phyloP scores from a whole-genome alignment of 2,113 vertebrate genomes.

The Holacanthus passer region DNA sequence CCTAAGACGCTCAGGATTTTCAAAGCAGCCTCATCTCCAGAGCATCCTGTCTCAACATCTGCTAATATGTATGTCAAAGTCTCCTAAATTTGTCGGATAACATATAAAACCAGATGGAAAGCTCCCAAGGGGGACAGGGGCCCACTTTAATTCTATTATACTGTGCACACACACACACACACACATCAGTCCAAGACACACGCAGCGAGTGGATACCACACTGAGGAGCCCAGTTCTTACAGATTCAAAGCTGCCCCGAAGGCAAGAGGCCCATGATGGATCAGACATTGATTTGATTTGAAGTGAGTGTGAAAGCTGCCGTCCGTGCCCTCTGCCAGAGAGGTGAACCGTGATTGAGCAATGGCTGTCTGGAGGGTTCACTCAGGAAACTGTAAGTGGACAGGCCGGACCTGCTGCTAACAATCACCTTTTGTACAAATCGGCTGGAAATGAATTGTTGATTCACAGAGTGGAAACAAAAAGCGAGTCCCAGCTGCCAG shows the following conservation, averaged over 20 bases:
- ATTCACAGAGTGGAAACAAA: conserved; percentile 58
- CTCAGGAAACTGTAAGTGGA: conserved; percentile 77
- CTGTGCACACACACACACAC: conserved; percentile 27
- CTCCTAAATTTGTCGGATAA: conserved; percentile 70
- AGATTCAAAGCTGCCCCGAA: conserved; percentile 70
- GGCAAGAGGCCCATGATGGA: conserved; percentile 82
- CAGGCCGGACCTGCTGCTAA: conserved; percentile 69
- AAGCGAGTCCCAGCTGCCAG: conserved; percentile 53
- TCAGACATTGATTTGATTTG: conserved; percentile 86
- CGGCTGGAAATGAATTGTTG: conserved; percentile 72
- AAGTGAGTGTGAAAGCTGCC: conserved; percentile 79
- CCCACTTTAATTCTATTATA: conserved; percentile 81
- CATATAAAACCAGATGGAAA: conserved; percentile 83
- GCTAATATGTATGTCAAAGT: conserved; percentile 74
- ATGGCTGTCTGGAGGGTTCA: conserved; percentile 79
- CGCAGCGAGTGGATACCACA: conserved; percentile 63
- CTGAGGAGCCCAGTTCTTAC: conserved; percentile 63
- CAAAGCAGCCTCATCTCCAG: conserved; percentile 26
- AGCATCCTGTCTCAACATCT: conserved; percentile 67
- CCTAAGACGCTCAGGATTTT: conserved; percentile 8
- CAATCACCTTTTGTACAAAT: conserved; percentile 78
- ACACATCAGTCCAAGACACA: conserved; percentile 59
- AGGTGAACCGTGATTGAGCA: conserved; percentile 78
- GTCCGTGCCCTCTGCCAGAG: conserved; percentile 74
- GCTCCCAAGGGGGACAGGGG: conserved; percentile 68